Evolutionary conservation across 2,797 vertebrate species (phyloP).

Genomic region (Pseudomugil tenellus): DNA sequence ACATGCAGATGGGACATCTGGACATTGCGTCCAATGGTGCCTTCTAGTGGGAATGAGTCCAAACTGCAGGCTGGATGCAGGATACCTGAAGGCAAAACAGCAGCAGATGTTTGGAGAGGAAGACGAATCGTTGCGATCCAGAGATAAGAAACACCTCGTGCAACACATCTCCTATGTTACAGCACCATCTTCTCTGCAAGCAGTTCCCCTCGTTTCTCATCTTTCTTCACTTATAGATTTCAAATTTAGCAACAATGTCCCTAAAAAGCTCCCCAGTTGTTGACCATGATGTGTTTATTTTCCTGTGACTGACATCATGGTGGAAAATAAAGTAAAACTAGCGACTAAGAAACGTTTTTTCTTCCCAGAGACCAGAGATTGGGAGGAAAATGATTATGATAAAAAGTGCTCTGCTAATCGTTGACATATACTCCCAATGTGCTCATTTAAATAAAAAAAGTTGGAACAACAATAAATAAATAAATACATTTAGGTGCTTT

Average conservation of each 20-base stretch:
- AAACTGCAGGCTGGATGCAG: constrained; percentile 22
- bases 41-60: constrained; percentile 53
- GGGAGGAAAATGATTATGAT: too few relatives aligned
- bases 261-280: too few relatives aligned
- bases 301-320: too few relatives aligned
- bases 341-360: too few relatives aligned
- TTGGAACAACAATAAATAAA: too few relatives aligned
- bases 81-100: constrained; percentile 7
- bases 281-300: too few relatives aligned
- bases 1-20: neutral
- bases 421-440: too few relatives aligned
- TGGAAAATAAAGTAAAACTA: too few relatives aligned
- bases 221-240: neutral
- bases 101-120: neutral
- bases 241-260: neutral
- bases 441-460: too few relatives aligned
- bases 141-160: neutral
- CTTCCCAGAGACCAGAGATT: too few relatives aligned
- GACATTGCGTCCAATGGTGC: constrained; percentile 29
- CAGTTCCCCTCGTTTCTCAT: neutral
- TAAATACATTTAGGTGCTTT: too few relatives aligned
- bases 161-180: neutral
- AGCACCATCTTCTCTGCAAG: neutral
- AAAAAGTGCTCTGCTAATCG: too few relatives aligned
- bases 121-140: neutral